Evolutionary conservation across 2,797 vertebrate species (phyloP).

Genomic region (Allochrocebus solatus): DNA sequence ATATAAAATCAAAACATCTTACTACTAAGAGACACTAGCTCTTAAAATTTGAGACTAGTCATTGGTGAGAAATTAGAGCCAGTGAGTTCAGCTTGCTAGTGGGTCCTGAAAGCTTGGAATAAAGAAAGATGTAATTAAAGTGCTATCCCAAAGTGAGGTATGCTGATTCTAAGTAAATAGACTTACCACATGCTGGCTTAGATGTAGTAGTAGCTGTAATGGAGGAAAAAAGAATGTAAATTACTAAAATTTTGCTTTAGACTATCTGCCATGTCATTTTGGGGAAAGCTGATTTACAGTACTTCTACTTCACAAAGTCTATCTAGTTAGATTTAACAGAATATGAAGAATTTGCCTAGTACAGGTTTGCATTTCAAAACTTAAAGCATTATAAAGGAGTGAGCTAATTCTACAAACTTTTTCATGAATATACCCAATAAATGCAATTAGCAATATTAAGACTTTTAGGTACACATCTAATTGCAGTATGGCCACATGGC

Average conservation of each 20-base stretch:
- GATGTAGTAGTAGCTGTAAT: neutral
- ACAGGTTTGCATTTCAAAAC: neutral
- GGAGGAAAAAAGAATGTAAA: neutral
- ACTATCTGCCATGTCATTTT: neutral
- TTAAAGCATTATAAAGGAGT: neutral
- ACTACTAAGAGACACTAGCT: too few relatives aligned
- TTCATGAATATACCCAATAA: neutral
- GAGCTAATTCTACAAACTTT: neutral
- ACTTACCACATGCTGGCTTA: constrained; percentile 55
- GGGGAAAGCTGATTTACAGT: neutral
- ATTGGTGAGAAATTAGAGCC: neutral
- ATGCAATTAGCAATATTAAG: neutral
- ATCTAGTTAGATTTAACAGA: neutral
- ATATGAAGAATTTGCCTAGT: neutral
- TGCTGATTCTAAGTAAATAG: fast-evolving
- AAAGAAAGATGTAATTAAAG: neutral
- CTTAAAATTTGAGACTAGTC: neutral
- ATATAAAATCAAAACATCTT: neutral
- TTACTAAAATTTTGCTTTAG: neutral
- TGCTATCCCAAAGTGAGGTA: neutral
- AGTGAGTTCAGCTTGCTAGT: too few relatives aligned
- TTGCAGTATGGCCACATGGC: too few relatives aligned
- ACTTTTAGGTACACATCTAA: neutral
- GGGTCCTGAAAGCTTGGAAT: neutral
- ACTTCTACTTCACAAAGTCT: neutral